Percentiles rank a stretch among this genome's conserved stretches.
phyloP scores from a whole-genome alignment of 2,113 vertebrate genomes.

The Vimba vimba region DNA sequence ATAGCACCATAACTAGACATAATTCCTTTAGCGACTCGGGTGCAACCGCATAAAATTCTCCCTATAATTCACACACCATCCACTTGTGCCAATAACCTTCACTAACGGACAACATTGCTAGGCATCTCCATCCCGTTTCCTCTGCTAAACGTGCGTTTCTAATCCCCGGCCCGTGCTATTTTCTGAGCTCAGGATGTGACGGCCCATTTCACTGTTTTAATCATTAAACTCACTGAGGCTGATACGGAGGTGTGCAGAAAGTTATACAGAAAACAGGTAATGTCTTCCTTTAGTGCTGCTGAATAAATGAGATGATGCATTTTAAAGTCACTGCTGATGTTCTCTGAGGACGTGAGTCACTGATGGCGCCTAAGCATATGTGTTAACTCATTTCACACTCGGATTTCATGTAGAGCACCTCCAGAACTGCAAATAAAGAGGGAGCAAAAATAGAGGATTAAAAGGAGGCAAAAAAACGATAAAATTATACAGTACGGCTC shows the following conservation, averaged over 20 bases:
- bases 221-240: conserved; percentile 40
- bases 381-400: neutral
- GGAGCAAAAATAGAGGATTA: neutral
- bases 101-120: neutral
- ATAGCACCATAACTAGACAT: neutral
- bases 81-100: neutral
- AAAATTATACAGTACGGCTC: neutral
- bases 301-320: conserved; percentile 5
- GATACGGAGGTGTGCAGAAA: neutral
- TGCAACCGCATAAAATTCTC: neutral
- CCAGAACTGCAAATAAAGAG: neutral
- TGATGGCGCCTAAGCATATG: neutral
- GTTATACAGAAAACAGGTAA: conserved; percentile 2
- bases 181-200: conserved; percentile 24
- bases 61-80: neutral
- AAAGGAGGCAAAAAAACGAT: neutral
- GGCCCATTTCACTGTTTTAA: conserved; percentile 46
- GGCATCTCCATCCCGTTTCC: conserved; percentile 16
- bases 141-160: conserved; percentile 24
- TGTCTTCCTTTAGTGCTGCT: conserved; percentile 17
- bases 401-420: neutral
- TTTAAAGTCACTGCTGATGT: neutral
- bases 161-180: neutral
- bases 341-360: neutral
- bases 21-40: neutral